phyloP scores from a whole-genome alignment of 1,140 invertebrate species.

The Cryptotermes secundus region DNA sequence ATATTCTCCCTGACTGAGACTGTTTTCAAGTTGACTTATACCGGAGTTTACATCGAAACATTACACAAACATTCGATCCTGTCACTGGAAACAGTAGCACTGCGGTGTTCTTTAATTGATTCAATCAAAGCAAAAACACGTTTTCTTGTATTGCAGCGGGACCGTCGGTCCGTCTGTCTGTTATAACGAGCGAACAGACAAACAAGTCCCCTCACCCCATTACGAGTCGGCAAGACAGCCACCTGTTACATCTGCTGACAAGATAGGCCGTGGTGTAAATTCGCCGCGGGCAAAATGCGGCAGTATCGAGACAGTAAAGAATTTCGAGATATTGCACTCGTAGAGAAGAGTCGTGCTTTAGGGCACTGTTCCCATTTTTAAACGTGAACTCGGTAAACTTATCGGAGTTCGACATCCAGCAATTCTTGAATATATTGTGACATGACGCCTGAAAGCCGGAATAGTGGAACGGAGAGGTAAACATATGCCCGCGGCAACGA shows the following conservation, averaged over 20 bases:
- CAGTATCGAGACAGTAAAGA: too few species aligned
- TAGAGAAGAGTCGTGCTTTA: too few species aligned
- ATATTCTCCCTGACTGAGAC: too few species aligned
- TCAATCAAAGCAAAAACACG: conserved; percentile 19
- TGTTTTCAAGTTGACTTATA: background rate
- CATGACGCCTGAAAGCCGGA: too few species aligned
- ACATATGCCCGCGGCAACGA: too few species aligned
- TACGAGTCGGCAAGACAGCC: background rate
- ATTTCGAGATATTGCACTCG: too few species aligned
- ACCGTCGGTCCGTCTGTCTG: background rate
- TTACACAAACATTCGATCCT: conserved; percentile 4
- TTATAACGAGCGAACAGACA: conserved; percentile 16
- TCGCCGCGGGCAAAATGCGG: background rate
- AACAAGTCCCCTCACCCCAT: background rate
- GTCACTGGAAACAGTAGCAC: conserved; percentile 1
- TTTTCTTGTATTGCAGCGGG: conserved; percentile 7
- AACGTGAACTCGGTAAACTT: too few species aligned
- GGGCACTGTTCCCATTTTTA: too few species aligned
- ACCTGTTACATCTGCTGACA: background rate
- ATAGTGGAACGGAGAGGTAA: too few species aligned
- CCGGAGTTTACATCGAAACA: background rate
- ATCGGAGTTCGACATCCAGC: too few species aligned
- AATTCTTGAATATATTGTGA: too few species aligned
- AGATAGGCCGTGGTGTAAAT: too few species aligned
- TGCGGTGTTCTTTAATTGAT: conserved; percentile 17